Evolutionary conservation across 2,888 invertebrate genomes (phyloP).

Genomic region (Hipparchia semele): DNA sequence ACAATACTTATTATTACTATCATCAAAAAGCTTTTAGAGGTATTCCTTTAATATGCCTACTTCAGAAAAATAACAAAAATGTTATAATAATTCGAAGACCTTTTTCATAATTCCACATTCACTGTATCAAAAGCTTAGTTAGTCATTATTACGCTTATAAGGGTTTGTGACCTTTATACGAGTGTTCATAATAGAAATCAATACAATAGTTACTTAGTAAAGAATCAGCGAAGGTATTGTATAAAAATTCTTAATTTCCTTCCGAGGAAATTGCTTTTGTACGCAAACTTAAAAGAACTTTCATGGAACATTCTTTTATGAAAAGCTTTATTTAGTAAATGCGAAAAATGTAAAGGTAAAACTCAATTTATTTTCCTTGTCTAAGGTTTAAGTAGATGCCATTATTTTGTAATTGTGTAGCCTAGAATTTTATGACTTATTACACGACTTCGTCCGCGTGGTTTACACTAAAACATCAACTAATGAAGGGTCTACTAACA

Average conservation of each 20-base stretch:
- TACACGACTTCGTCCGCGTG: no score
- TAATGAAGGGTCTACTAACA: no score
- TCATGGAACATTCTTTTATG: conserved; percentile 23
- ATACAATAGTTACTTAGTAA: conserved; percentile 35
- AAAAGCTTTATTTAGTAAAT: conserved; percentile 33
- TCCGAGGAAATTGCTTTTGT: conserved; percentile 62
- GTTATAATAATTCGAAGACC: not conserved
- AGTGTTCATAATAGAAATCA: conserved; percentile 30
- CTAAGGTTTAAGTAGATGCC: not conserved
- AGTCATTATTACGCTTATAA: conserved; percentile 5
- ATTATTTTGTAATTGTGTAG: not conserved
- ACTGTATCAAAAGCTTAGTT: conserved; percentile 16
- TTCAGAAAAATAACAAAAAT: conserved; percentile 1
- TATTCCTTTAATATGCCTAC: not conserved
- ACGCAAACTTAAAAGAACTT: conserved; percentile 34
- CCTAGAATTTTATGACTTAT: not conserved
- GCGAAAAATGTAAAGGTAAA: conserved; percentile 28
- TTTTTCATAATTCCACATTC: conserved; percentile 3
- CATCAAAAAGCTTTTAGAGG: not conserved
- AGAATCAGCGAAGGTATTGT: conserved; percentile 35
- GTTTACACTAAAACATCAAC: no score
- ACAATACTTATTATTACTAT: not conserved
- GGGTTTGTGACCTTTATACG: conserved; percentile 17
- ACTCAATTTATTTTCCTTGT: conserved; percentile 32
- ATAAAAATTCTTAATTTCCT: conserved; percentile 62